Conservation (phyloP, 2,888 invertebrate species). For the Limnephilus marmoratus region DNA sequence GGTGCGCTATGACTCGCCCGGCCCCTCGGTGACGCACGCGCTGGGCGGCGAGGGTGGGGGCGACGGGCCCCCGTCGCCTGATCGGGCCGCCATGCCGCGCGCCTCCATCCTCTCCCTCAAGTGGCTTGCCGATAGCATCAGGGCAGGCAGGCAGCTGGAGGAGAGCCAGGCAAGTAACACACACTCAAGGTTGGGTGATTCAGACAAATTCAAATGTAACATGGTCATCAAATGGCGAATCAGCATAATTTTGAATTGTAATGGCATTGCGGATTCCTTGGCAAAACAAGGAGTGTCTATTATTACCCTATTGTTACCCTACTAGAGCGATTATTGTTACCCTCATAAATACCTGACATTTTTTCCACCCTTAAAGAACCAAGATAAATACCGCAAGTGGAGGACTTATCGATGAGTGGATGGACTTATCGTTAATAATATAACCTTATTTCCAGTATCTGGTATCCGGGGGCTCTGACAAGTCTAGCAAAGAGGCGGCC, state of each 20-base stretch:
- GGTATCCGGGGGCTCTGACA: conserved; percentile 67
- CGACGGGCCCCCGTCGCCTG: conserved; percentile 65
- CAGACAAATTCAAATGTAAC: too few relatives aligned
- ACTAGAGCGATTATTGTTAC: too few relatives aligned
- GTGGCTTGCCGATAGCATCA: conserved; percentile 88
- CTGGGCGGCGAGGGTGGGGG: conserved; percentile 81
- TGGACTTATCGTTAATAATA: not conserved
- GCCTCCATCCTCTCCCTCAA: conserved; percentile 82
- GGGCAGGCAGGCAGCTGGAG: conserved; percentile 70
- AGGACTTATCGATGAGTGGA: too few relatives aligned
- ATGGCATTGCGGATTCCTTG: too few relatives aligned
- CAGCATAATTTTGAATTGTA: too few relatives aligned
- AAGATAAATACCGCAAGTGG: too few relatives aligned
- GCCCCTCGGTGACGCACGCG: conserved; percentile 88
- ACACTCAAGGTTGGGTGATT: too few relatives aligned
- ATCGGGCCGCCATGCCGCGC: conserved; percentile 70
- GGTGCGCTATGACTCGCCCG: conserved; percentile 86
- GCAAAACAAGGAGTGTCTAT: too few relatives aligned
- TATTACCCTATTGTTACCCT: too few relatives aligned
- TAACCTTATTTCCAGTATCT: conserved; percentile 52
- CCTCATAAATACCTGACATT: too few relatives aligned
- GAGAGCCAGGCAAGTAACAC: conserved; percentile 70
- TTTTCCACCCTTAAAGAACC: too few relatives aligned
- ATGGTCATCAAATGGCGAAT: too few relatives aligned
- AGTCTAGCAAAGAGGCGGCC: conserved; percentile 70